A percentile compares a stretch with the other conserved stretches of the same genome.
phyloP scores from a whole-genome alignment of 2,113 vertebrate species.

The Diglossa brunneiventris region DNA sequence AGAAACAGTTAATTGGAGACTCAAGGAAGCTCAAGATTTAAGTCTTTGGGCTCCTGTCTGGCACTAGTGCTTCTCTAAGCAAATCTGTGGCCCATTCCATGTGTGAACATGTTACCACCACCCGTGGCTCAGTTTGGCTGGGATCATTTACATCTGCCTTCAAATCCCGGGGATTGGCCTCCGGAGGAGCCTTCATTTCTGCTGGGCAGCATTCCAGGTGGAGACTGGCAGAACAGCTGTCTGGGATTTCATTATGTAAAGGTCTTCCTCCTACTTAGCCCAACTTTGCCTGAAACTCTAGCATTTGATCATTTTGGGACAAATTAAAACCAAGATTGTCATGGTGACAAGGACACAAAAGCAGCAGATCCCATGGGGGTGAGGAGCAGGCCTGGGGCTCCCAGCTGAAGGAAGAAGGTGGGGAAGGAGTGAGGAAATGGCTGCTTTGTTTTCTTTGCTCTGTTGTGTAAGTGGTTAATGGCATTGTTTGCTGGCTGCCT shows the following conservation, averaged over 20 bases:
- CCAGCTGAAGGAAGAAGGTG: background rate
- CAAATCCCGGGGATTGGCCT: background rate
- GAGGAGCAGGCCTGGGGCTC: background rate
- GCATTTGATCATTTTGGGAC: background rate
- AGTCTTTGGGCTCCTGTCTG: background rate
- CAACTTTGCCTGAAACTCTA: background rate
- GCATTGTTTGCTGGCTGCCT: constrained; percentile 28
- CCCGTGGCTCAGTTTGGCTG: background rate
- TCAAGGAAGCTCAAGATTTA: background rate
- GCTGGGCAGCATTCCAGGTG: constrained; percentile 6
- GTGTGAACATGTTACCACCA: background rate
- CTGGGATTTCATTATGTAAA: constrained; percentile 38
- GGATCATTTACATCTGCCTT: constrained; percentile 32
- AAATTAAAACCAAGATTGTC: background rate
- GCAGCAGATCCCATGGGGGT: background rate
- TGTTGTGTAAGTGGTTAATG: constrained; percentile 34
- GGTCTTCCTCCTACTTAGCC: background rate
- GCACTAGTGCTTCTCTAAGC: background rate
- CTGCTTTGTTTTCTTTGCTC: constrained; percentile 35
- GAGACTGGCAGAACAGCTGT: constrained; percentile 22
- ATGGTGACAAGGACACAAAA: background rate
- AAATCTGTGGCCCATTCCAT: background rate
- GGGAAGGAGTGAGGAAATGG: constrained; percentile 5
- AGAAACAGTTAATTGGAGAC: background rate
- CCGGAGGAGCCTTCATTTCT: constrained; percentile 15